Evolutionary conservation across 2,113 vertebrate species (phyloP).

Genomic region (Romanogobio albipinnatus): DNA sequence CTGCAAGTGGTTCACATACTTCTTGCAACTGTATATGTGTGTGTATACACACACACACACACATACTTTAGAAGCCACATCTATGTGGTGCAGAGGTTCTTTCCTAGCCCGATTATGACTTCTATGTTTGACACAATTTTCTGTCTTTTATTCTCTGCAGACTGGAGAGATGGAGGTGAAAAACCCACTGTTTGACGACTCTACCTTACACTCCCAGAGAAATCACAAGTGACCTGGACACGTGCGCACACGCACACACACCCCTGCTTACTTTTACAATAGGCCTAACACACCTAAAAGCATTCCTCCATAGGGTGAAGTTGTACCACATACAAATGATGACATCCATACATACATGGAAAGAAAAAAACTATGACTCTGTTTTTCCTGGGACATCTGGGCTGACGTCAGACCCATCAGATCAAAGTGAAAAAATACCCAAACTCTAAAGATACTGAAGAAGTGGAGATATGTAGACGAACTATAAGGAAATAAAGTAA

Average conservation of each 20-base stretch:
- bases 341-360: no score
- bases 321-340: not conserved
- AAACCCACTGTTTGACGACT: constrained; percentile 93
- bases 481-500: not conserved
- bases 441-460: constrained; percentile 4
- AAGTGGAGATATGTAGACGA: not conserved
- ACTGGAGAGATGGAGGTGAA: constrained; percentile 98
- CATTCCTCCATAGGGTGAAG: constrained; percentile 10
- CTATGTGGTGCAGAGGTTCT: no score
- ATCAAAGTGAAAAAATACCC: not conserved
- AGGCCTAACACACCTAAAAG: constrained; percentile 23
- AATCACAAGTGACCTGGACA: constrained; percentile 72
- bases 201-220: constrained; percentile 72
- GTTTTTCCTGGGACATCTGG: not conserved
- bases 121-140: not conserved
- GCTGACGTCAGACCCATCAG: not conserved
- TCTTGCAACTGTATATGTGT: no score
- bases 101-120: not conserved
- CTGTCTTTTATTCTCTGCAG: constrained; percentile 67
- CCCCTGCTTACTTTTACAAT: constrained; percentile 2
- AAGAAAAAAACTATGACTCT: not conserved
- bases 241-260: constrained; percentile 36
- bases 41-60: no score
- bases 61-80: no score
- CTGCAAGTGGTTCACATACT: no score